Conservation (phyloP, 2,113 vertebrate species). For the Meles meles region DNA sequence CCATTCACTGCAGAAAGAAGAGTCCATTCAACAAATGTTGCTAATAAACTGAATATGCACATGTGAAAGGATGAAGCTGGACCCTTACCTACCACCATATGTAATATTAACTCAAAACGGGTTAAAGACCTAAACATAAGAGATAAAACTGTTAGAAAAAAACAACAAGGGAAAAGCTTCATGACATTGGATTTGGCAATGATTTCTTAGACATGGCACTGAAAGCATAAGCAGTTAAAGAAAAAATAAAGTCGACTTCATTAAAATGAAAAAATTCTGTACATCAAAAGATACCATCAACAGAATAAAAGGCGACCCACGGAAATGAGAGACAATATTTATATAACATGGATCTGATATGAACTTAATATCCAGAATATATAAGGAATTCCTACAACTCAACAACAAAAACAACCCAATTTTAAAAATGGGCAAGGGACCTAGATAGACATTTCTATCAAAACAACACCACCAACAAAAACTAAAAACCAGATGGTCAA, state of each 20-base stretch:
- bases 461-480: background rate
- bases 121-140: background rate
- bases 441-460: slow-evolving; percentile 6
- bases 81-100: background rate
- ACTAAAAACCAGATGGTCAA: background rate
- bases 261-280: slow-evolving; percentile 21
- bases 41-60: background rate
- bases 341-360: background rate
- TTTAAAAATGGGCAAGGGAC: background rate
- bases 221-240: background rate
- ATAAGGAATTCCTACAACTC: background rate
- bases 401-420: background rate
- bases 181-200: background rate
- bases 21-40: background rate
- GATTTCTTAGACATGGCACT: background rate
- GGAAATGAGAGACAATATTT: background rate
- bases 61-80: background rate
- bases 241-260: background rate
- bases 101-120: background rate
- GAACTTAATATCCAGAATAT: background rate
- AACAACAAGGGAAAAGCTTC: background rate
- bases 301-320: background rate
- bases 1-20: background rate
- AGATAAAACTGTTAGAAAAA: background rate
- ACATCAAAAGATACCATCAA: background rate